These are phyloP conservation scores for Cyclargus thomasi DNA, from an alignment of 1,140 invertebrate genomes.

Conservation along the genomic window DNA sequence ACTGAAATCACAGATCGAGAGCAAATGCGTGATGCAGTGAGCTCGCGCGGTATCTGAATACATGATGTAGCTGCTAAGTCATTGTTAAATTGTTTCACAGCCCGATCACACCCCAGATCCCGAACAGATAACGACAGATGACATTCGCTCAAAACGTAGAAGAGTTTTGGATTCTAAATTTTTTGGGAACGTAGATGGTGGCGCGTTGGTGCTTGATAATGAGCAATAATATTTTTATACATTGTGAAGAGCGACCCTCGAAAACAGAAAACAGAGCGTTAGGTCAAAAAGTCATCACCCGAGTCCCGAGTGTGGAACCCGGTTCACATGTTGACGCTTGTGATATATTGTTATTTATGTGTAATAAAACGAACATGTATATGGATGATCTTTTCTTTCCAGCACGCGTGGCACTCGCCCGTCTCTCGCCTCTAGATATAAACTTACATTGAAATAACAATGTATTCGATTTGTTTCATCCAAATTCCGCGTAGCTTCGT, in stretches of 20 bases:
- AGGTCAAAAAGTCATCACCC: conserved; percentile 64
- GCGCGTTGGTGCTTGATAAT: conserved; percentile 72
- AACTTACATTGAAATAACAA: conserved; percentile 70
- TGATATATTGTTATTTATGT: conserved; percentile 75
- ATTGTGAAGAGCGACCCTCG: conserved; percentile 52
- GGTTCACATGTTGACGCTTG: conserved; percentile 65
- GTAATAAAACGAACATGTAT: conserved; percentile 63
- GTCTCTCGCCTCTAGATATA: conserved; percentile 38
- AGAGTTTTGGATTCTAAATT: conserved; percentile 64
- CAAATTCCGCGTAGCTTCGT: conserved; percentile 64
- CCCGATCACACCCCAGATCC: conserved; percentile 33
- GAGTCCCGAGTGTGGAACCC: conserved; percentile 28
- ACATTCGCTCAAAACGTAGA: conserved; percentile 58
- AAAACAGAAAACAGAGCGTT: conserved; percentile 34
- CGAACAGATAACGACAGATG: conserved; percentile 28
- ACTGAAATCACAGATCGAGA: conserved; percentile 94
- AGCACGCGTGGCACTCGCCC: background rate
- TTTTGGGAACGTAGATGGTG: conserved; percentile 64
- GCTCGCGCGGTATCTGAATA: conserved; percentile 44
- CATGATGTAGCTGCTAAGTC: conserved; percentile 67
- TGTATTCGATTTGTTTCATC: conserved; percentile 71
- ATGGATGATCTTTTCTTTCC: conserved; percentile 27
- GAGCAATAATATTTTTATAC: conserved; percentile 75
- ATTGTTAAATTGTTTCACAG: conserved; percentile 46
- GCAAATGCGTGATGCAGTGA: conserved; percentile 93